Evolutionary conservation across 1,140 invertebrate genomes (phyloP).

Genomic region (Eurosta solidaginis): DNA sequence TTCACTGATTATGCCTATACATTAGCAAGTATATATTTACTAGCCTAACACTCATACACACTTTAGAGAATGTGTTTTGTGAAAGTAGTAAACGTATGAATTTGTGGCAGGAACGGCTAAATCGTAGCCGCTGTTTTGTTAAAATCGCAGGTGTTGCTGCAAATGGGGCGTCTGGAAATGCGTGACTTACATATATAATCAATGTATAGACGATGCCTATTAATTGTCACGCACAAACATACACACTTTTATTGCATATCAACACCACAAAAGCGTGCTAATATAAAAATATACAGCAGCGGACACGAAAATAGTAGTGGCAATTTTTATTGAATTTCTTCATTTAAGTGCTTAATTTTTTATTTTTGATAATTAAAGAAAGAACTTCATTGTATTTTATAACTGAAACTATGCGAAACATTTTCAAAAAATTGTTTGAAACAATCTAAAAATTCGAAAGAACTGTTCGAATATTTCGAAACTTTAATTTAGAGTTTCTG

Average conservation of each 20-base stretch:
- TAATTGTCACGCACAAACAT: not conserved
- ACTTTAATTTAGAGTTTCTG: too few species aligned
- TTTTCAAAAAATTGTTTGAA: too few species aligned
- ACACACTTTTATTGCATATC: not conserved
- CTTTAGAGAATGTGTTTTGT: constrained; percentile 5
- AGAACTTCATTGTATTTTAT: too few species aligned
- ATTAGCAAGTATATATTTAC: too few species aligned
- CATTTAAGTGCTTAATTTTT: too few species aligned
- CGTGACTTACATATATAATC: constrained; percentile 21
- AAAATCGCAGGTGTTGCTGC: not conserved
- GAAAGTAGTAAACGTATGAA: not conserved
- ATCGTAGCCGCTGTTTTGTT: not conserved
- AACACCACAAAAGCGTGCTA: not conserved
- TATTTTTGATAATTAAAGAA: too few species aligned
- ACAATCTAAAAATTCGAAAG: too few species aligned
- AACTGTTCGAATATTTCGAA: too few species aligned
- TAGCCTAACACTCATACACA: not conserved
- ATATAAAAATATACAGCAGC: not conserved
- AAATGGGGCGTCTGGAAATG: constrained; percentile 20
- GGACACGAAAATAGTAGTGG: too few species aligned
- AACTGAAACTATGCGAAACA: too few species aligned
- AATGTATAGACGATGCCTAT: constrained; percentile 16
- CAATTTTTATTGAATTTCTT: too few species aligned
- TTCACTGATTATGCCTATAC: not conserved
- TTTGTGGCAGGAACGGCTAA: not conserved